phyloP scores from a whole-genome alignment of 2,113 vertebrate genomes.

The Syrmaticus mikado region DNA sequence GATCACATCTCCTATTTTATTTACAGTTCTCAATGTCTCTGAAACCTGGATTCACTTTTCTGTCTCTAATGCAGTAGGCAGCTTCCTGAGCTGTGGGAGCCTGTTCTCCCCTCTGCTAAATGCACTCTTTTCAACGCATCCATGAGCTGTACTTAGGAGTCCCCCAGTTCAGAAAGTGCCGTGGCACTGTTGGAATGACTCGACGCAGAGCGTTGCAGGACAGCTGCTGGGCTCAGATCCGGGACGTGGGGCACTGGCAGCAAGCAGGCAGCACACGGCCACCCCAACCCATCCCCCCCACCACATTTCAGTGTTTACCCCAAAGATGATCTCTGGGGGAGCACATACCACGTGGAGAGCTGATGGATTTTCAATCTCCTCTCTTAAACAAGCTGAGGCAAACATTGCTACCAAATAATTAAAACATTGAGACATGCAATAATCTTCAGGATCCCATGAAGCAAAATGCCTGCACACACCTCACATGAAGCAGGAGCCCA shows the following conservation, averaged over 20 bases:
- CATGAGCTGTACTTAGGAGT: rapidly evolving
- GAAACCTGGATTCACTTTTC: background rate
- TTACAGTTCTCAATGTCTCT: background rate
- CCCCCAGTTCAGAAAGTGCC: background rate
- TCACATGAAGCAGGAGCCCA: background rate
- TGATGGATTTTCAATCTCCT: background rate
- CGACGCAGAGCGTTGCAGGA: too few relatives aligned
- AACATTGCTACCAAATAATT: background rate
- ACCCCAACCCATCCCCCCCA: too few relatives aligned
- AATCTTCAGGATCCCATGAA: background rate
- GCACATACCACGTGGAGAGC: rapidly evolving
- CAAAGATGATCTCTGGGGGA: background rate
- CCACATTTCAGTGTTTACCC: background rate
- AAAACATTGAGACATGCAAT: background rate
- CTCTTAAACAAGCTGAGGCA: background rate
- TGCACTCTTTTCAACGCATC: background rate
- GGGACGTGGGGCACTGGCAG: too few relatives aligned
- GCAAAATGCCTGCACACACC: background rate
- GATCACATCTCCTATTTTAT: background rate
- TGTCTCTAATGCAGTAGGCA: rapidly evolving
- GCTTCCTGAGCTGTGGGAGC: background rate
- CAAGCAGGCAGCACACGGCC: too few relatives aligned
- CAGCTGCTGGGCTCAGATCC: too few relatives aligned
- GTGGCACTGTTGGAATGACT: too few relatives aligned
- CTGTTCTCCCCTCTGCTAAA: background rate